Evolutionary conservation across 2,113 vertebrate genomes (phyloP).

Genomic region (Haliaeetus leucogaster): DNA sequence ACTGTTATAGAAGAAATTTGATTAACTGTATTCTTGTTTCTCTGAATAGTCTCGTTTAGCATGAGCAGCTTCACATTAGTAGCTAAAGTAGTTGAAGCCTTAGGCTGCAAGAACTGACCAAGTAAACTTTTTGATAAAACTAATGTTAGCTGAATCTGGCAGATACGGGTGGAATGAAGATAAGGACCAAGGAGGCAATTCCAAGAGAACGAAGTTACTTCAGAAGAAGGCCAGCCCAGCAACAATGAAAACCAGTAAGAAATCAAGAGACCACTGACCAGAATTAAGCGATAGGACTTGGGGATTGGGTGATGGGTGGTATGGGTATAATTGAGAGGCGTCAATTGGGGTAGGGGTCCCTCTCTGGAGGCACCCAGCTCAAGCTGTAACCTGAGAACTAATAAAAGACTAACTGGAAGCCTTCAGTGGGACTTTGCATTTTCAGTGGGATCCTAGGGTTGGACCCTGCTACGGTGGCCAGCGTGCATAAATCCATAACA

Average conservation of each 20-base stretch:
- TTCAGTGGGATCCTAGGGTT: neutral
- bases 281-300: neutral
- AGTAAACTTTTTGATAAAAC: neutral
- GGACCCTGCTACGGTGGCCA: rapidly evolving
- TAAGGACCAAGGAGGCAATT: neutral
- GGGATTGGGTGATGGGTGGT: neutral
- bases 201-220: neutral
- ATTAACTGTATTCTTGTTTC: neutral
- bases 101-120: neutral
- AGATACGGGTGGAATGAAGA: neutral
- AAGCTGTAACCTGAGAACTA: neutral
- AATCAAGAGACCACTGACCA: neutral
- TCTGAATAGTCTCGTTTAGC: neutral
- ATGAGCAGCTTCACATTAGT: neutral
- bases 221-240: neutral
- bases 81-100: neutral
- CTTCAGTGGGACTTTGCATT: neutral
- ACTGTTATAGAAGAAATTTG: neutral
- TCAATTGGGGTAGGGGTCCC: neutral
- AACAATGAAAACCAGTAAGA: neutral
- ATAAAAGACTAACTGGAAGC: neutral
- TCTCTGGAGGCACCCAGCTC: neutral
- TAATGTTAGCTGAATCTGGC: neutral
- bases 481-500: rapidly evolving
- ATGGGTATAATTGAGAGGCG: rapidly evolving